Percentiles rank a stretch among this genome's conserved stretches.
Evolutionary conservation across 2,797 vertebrate species (phyloP).

Genomic region (Siniperca obscura): DNA sequence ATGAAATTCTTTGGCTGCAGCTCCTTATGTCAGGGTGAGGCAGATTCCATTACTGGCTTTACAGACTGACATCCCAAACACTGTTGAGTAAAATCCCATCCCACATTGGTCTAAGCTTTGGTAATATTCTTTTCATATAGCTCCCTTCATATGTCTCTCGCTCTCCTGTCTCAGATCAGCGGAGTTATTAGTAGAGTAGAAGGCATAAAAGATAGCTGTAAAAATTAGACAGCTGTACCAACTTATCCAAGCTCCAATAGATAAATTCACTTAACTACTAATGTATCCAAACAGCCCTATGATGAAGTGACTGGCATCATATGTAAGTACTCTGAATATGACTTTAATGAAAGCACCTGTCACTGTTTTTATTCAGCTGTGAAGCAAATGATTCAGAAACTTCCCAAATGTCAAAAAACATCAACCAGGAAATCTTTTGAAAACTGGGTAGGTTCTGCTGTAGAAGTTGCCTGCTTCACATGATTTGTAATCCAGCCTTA

Average conservation of each 20-base stretch:
- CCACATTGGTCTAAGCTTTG: constrained; percentile 60
- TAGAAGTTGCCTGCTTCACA: background rate
- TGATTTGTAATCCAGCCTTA: background rate
- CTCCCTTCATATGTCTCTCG: constrained; percentile 45
- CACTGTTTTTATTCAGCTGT: constrained; percentile 35
- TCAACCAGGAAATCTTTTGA: background rate
- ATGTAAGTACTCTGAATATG: constrained; percentile 19
- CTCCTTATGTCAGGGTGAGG: constrained; percentile 39
- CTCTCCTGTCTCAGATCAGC: constrained; percentile 48
- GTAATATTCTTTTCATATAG: constrained; percentile 66
- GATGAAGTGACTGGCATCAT: constrained; percentile 39
- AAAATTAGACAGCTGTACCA: constrained; percentile 35
- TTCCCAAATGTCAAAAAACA: background rate
- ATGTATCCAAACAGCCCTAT: constrained; percentile 38
- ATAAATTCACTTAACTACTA: constrained; percentile 42
- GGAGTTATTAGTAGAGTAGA: constrained; percentile 47
- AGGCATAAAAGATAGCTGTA: constrained; percentile 33
- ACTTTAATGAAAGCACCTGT: constrained; percentile 51
- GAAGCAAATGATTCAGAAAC: constrained; percentile 33
- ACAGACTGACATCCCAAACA: constrained; percentile 59
- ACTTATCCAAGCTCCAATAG: constrained; percentile 22
- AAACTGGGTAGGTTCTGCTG: background rate
- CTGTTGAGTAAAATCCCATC: constrained; percentile 60
- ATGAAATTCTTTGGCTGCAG: constrained; percentile 58
- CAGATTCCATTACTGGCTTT: constrained; percentile 63